phyloP scores from a whole-genome alignment of 1,140 invertebrate genomes.

The Drosophila sturtevanti region DNA sequence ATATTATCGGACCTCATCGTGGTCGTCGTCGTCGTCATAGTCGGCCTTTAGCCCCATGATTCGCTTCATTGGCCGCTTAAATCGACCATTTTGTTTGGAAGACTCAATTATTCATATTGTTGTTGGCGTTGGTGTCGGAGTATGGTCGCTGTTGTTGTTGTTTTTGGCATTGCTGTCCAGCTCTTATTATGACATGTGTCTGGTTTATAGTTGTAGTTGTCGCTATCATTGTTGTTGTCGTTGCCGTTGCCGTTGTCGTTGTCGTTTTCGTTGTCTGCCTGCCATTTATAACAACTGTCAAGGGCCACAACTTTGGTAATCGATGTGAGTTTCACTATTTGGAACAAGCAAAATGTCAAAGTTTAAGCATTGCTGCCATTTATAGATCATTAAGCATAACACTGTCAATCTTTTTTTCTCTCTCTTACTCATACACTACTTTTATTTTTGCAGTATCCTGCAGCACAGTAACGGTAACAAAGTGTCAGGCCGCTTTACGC shows the following conservation, averaged over 20 bases:
- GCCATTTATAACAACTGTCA: constrained; percentile 80
- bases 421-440: background rate
- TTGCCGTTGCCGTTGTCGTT: constrained; percentile 61
- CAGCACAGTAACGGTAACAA: constrained; percentile 94
- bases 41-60: background rate
- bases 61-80: constrained; percentile 77
- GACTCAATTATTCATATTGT: constrained; percentile 76
- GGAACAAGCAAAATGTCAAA: constrained; percentile 60
- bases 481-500: constrained; percentile 93
- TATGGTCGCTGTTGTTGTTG: constrained; percentile 27
- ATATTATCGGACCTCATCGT: constrained; percentile 65
- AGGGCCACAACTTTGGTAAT: constrained; percentile 56
- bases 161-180: constrained; percentile 13
- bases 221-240: constrained; percentile 26
- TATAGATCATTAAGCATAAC: constrained; percentile 75
- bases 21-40: background rate
- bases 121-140: constrained; percentile 33
- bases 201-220: constrained; percentile 68
- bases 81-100: constrained; percentile 73
- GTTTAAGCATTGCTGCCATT: constrained; percentile 74
- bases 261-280: constrained; percentile 37
- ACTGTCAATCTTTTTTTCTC: constrained; percentile 1
- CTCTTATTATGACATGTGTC: constrained; percentile 75
- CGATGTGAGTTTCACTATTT: constrained; percentile 66
- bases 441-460: constrained; percentile 90